Percentiles rank a stretch among this genome's conserved stretches.
These are phyloP conservation scores for Patella depressa DNA, from an alignment of 2,888 invertebrate genomes.

Conservation along the genomic window DNA sequence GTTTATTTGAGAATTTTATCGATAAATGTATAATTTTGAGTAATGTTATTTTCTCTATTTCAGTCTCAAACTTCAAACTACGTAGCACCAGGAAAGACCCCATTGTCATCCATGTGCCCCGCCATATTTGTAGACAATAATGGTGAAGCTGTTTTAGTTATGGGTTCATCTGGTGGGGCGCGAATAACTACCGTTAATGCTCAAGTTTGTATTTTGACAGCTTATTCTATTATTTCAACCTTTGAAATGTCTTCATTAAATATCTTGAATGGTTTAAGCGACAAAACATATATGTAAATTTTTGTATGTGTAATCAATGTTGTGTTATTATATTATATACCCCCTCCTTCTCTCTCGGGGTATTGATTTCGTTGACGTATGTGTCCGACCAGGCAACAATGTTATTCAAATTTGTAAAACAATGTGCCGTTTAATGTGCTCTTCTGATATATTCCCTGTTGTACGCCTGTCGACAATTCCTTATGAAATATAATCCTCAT, in stretches of 20 bases:
- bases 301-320: no score
- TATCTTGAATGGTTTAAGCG: background rate
- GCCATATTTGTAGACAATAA: conserved; percentile 50
- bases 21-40: no score
- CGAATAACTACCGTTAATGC: conserved; percentile 51
- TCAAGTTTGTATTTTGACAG: conserved; percentile 42
- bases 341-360: no score
- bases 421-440: no score
- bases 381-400: no score
- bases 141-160: conserved; percentile 46
- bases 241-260: background rate
- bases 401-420: background rate
- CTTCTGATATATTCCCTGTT: no score
- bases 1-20: no score
- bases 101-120: conserved; percentile 62
- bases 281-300: background rate
- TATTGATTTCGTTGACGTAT: no score
- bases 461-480: no score
- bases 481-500: no score
- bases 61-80: conserved; percentile 72
- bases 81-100: conserved; percentile 55
- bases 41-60: conserved; percentile 63
- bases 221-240: background rate
- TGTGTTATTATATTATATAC: no score
- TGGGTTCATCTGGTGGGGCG: conserved; percentile 58